Percentiles rank a stretch among this genome's conserved stretches.
phyloP scores from a whole-genome alignment of 2,888 invertebrate genomes.

The Lepidocyrtoides sp. region DNA sequence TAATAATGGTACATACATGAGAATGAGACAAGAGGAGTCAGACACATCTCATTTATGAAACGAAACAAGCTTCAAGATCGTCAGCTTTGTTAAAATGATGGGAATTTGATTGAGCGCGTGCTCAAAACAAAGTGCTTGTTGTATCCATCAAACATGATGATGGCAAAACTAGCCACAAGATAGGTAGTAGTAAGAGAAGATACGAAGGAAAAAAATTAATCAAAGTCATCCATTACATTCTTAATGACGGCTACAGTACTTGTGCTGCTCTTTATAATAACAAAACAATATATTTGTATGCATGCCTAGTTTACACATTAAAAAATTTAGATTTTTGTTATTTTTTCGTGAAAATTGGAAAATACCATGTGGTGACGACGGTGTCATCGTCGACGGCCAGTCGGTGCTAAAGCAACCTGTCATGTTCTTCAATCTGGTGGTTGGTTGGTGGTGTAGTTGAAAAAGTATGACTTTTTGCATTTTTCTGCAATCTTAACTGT shows the following conservation, averaged over 20 bases:
- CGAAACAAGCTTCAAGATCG: neutral
- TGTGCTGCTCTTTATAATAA: neutral
- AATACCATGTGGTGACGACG: slow-evolving; percentile 15
- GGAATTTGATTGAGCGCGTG: slow-evolving; percentile 35
- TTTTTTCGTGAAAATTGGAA: slow-evolving; percentile 38
- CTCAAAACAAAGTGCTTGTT: slow-evolving; percentile 7
- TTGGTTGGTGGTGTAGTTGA: neutral
- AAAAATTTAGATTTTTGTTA: neutral
- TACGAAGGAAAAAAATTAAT: slow-evolving; percentile 42
- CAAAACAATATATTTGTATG: neutral
- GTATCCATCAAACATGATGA: neutral
- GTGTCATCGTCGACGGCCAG: neutral
- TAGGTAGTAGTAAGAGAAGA: neutral
- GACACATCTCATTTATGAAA: slow-evolving; percentile 3
- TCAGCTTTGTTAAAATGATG: neutral
- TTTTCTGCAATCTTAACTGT: slow-evolving; percentile 23
- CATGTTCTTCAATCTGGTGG: neutral
- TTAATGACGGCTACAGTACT: neutral
- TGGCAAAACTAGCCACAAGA: too few relatives aligned
- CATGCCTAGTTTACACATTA: slow-evolving; percentile 36
- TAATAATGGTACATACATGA: neutral
- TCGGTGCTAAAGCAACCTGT: slow-evolving; percentile 3
- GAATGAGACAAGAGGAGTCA: neutral
- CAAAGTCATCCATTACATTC: slow-evolving; percentile 35
- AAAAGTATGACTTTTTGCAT: neutral